phyloP scores from a whole-genome alignment of 2,797 vertebrate species.

The Telmatherina bonti region DNA sequence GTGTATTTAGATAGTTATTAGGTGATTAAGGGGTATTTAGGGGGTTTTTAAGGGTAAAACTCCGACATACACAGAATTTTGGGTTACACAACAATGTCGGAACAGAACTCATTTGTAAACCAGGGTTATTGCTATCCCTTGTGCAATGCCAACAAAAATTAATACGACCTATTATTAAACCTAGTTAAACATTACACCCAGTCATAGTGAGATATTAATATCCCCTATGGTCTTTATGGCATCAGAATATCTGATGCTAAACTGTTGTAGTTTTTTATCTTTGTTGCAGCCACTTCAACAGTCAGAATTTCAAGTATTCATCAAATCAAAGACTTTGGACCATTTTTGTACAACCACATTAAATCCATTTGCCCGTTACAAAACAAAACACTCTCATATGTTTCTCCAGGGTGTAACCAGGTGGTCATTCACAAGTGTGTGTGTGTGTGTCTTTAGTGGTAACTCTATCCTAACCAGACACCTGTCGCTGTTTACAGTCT shows the following conservation, averaged over 20 bases:
- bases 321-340: slow-evolving; percentile 29
- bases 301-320: slow-evolving; percentile 14
- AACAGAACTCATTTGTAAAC: too few relatives aligned
- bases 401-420: slow-evolving; percentile 60
- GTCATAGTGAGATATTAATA: slow-evolving; percentile 3
- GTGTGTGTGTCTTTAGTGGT: slow-evolving; percentile 26
- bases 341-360: slow-evolving; percentile 15
- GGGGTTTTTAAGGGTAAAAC: too few relatives aligned
- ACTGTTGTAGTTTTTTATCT: not conserved
- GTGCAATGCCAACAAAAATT: not conserved
- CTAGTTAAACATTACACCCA: slow-evolving; percentile 29
- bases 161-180: slow-evolving; percentile 3
- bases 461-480: slow-evolving; percentile 66
- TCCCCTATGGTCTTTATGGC: not conserved
- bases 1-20: too few relatives aligned
- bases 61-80: too few relatives aligned
- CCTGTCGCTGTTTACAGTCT: slow-evolving; percentile 76
- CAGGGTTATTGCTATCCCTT: not conserved
- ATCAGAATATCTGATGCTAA: not conserved
- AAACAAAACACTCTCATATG: slow-evolving; percentile 51
- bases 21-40: too few relatives aligned
- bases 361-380: slow-evolving; percentile 37
- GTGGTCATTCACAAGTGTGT: slow-evolving; percentile 56
- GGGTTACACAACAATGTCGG: too few relatives aligned
- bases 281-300: not conserved